phyloP scores from a whole-genome alignment of 2,113 vertebrate genomes.

The Vimba vimba region DNA sequence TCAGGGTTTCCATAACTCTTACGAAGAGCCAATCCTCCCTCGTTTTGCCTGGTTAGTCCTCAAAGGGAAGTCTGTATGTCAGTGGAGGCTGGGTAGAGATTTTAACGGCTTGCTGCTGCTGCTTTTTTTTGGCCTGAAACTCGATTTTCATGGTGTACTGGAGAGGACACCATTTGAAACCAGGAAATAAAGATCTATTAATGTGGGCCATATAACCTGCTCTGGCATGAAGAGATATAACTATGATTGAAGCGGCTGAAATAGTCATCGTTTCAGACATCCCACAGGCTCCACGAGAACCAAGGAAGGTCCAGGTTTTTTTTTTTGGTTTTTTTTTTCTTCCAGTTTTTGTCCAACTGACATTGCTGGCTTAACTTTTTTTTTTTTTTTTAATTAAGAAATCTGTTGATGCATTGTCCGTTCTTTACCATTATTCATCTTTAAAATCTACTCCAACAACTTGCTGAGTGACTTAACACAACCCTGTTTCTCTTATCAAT shows the following conservation, averaged over 20 bases:
- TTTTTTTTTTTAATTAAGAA: constrained; percentile 49
- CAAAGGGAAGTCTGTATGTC: constrained; percentile 75
- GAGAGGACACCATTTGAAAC: constrained; percentile 73
- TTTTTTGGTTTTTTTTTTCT: constrained; percentile 20
- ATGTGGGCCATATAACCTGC: constrained; percentile 70
- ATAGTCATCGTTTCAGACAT: constrained; percentile 27
- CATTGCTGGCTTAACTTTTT: constrained; percentile 48
- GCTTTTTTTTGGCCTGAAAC: constrained; percentile 71
- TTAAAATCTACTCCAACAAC: constrained; percentile 42
- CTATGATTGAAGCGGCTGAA: constrained; percentile 51
- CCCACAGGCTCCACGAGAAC: constrained; percentile 49
- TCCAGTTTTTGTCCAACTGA: constrained; percentile 43
- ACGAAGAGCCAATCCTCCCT: constrained; percentile 76
- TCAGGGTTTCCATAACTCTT: constrained; percentile 78
- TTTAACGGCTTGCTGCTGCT: constrained; percentile 66
- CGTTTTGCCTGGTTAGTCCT: constrained; percentile 73
- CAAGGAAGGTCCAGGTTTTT: constrained; percentile 31
- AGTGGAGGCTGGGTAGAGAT: constrained; percentile 71
- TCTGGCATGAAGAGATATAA: constrained; percentile 50
- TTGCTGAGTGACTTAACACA: constrained; percentile 46
- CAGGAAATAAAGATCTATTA: constrained; percentile 72
- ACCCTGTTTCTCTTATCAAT: constrained; percentile 43
- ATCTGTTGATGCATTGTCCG: constrained; percentile 36
- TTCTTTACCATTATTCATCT: constrained; percentile 39
- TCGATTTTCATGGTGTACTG: constrained; percentile 79